Evolutionary conservation across 1,140 invertebrate species (phyloP).

Genomic region (Caenorhabditis latens): DNA sequence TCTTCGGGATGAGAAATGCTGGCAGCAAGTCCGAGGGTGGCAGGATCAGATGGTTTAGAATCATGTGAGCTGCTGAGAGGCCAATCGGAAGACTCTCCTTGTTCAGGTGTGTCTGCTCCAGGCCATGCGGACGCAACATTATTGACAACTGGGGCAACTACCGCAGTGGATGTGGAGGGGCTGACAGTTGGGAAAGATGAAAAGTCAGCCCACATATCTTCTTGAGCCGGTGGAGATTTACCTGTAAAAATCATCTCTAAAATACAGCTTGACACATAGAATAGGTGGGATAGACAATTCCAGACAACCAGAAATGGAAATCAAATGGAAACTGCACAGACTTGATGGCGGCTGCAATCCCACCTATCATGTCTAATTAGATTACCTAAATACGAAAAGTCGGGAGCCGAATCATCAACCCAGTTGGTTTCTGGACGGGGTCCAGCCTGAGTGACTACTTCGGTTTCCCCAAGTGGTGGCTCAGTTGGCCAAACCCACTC

Average conservation of each 20-base stretch:
- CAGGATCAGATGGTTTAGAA: neutral
- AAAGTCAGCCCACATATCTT: slow-evolving; percentile 38
- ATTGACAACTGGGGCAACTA: neutral
- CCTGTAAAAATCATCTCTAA: neutral
- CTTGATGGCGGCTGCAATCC: slow-evolving; percentile 48
- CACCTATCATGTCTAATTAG: slow-evolving; percentile 22
- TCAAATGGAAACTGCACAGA: neutral
- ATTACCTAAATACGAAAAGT: slow-evolving; percentile 52
- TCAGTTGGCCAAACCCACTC: slow-evolving; percentile 41
- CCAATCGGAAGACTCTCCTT: slow-evolving; percentile 32
- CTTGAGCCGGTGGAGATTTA: neutral
- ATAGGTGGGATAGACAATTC: slow-evolving; percentile 38
- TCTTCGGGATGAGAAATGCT: slow-evolving; percentile 21
- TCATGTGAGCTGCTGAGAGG: neutral
- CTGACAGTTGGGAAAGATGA: slow-evolving; percentile 20
- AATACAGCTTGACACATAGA: neutral
- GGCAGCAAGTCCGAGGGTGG: neutral
- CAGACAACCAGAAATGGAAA: neutral
- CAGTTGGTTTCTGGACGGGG: slow-evolving; percentile 8
- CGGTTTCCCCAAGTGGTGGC: slow-evolving; percentile 43
- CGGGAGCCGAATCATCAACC: slow-evolving; percentile 11
- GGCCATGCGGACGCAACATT: neutral
- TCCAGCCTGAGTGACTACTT: slow-evolving; percentile 22
- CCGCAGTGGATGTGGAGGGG: neutral
- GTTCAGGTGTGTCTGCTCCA: neutral